Evolutionary conservation across 2,113 vertebrate genomes (phyloP).

Genomic region (Cisticola juncidis): DNA sequence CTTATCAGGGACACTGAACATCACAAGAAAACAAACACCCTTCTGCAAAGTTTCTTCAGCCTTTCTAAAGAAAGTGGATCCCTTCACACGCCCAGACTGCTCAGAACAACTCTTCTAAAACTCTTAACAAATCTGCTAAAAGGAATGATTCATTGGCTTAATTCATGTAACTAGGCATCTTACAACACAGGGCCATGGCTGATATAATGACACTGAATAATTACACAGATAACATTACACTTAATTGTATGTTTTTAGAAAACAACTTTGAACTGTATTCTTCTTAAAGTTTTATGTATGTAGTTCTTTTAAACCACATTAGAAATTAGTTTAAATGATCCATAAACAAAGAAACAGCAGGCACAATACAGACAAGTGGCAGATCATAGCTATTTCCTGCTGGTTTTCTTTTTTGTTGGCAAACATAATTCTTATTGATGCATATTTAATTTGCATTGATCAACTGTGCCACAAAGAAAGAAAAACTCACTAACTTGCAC

Average conservation of each 20-base stretch:
- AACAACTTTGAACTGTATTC: background rate
- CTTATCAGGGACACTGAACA: background rate
- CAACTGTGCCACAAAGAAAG: background rate
- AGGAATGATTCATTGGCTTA: background rate
- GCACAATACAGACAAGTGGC: background rate
- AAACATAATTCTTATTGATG: background rate
- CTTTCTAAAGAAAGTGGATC: background rate
- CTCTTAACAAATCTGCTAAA: background rate
- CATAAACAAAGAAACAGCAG: background rate
- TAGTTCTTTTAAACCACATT: background rate
- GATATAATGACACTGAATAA: background rate
- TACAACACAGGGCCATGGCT: background rate
- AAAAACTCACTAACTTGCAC: background rate
- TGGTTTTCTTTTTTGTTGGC: background rate
- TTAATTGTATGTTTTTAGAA: background rate
- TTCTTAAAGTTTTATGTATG: background rate
- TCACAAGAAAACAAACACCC: background rate
- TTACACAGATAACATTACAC: background rate
- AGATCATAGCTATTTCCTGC: background rate
- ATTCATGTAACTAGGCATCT: background rate
- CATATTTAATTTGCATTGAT: background rate
- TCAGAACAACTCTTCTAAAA: background rate
- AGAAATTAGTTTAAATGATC: background rate
- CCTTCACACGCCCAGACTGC: background rate
- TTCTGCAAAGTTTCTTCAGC: background rate